Evolutionary conservation across 2,888 invertebrate genomes (phyloP).

Genomic region (Machimus atricapillus): DNA sequence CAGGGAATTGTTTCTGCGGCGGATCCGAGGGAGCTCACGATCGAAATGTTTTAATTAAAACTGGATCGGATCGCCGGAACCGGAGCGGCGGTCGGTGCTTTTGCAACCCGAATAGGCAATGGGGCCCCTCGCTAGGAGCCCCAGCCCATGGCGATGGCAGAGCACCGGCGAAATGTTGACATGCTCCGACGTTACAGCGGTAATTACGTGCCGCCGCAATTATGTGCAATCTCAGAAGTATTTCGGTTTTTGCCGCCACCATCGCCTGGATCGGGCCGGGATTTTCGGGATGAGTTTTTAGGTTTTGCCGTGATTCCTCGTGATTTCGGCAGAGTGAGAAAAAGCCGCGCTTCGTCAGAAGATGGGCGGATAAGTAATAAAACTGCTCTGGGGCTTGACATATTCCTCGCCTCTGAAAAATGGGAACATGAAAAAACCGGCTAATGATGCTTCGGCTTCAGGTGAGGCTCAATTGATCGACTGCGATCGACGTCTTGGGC

Average conservation of each 20-base stretch:
- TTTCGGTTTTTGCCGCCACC: not conserved
- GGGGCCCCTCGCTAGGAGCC: not conserved
- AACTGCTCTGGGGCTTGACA: not conserved
- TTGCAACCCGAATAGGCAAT: not conserved
- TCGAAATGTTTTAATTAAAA: conserved; percentile 24
- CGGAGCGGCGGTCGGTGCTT: not conserved
- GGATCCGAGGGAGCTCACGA: conserved; percentile 10
- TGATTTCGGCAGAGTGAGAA: not conserved
- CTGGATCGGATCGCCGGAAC: not conserved
- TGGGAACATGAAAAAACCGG: not conserved
- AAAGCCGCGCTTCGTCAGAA: not conserved
- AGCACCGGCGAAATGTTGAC: conserved; percentile 1
- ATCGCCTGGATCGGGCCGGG: not conserved
- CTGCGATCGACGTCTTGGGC: not conserved
- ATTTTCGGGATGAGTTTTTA: not conserved
- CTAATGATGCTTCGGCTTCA: not conserved
- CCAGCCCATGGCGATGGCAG: not conserved
- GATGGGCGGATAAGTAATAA: not conserved
- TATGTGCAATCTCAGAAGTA: conserved; percentile 4
- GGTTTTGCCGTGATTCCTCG: not conserved
- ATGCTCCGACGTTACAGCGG: not conserved
- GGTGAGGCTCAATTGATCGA: not conserved
- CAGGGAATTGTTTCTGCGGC: not conserved
- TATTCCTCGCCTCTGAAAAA: not conserved
- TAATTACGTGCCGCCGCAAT: conserved; percentile 3